These are phyloP conservation scores for Hydrochoerus hydrochaeris DNA, from an alignment of 2,113 vertebrate species.

Conservation along the genomic window DNA sequence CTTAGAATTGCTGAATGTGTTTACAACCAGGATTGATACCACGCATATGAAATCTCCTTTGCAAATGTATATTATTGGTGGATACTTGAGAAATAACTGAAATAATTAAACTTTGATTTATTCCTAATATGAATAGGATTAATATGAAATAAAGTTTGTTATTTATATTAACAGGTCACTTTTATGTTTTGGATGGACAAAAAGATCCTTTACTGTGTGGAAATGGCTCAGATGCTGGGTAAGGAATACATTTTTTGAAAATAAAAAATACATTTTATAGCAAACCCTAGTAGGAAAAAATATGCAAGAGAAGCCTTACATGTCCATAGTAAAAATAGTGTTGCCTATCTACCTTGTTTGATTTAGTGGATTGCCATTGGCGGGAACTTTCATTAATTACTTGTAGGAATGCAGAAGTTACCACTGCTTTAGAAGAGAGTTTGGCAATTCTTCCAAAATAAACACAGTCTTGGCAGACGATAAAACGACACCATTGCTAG, in stretches of 20 bases:
- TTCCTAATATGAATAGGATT: background rate
- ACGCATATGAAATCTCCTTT: background rate
- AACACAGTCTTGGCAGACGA: background rate
- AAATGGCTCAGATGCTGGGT: slow-evolving; percentile 93
- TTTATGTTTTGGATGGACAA: slow-evolving; percentile 89
- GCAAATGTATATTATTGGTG: background rate
- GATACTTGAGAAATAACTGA: slow-evolving; percentile 46
- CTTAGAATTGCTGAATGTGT: slow-evolving; percentile 14
- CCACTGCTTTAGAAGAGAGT: background rate
- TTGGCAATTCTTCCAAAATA: slow-evolving; percentile 37
- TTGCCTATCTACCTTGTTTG: background rate
- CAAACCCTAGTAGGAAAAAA: slow-evolving; percentile 16
- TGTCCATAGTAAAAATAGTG: background rate
- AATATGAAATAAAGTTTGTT: slow-evolving; percentile 57
- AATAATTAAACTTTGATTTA: background rate
- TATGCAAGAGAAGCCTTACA: background rate
- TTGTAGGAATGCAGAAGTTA: background rate
- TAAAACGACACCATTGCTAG: background rate
- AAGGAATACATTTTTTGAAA: slow-evolving; percentile 79
- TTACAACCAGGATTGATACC: slow-evolving; percentile 43
- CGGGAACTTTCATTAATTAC: background rate
- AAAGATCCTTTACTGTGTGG: slow-evolving; percentile 95
- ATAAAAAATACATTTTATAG: background rate
- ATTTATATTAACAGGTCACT: slow-evolving; percentile 86
- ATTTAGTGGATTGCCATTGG: background rate